Evolutionary conservation across 2,888 invertebrate genomes (phyloP), one percentile per base, ranked within the genome.

Genomic region (Clunio marinus): DNA sequence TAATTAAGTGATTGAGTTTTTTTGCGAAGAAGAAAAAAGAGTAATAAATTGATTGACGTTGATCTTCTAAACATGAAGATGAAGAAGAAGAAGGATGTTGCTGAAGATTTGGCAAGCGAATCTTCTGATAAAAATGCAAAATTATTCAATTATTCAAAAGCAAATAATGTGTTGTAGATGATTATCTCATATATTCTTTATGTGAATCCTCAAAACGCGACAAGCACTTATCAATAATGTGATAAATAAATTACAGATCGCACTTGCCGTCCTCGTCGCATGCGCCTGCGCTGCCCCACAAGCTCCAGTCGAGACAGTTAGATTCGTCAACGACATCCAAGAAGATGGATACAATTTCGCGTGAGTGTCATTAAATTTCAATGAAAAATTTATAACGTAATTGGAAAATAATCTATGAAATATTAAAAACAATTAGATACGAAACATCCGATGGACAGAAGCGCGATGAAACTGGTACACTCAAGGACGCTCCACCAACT

Each of bases 401-500:
- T 41, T 41, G 41, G 15, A n/a, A 41, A 41, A 41, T 41, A 41
- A 41, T 41, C 15, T 15, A 41, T 41, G n/a, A 10, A 15, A 10
- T 15, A n/a, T 41, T 41, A n/a, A 41, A 41, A 41, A 41, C 51
- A 32, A 32, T 60, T 60, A 65, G 63, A 8, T 66, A 66, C 27
- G 66, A 66, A 25, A 66, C 66, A 20, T 66, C 66, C 5, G 66
- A 66, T 28, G 55, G 55, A 32, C 66, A 66, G 46, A 55, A 55
- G 15, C 66, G 66, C 15, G 51, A 66, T n/a, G 66, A 66, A 35
- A 66, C 66, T 66, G 66, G 66, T 4, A 51, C 51, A 2, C 25
- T 66, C 20, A 66, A 66, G 51, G 66, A 66, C 28, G 66, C 66
- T 66, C 66, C 66, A 55, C 66, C 66, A 66, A 66, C 66, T 22